Evolutionary conservation across 2,888 invertebrate species (phyloP).

Genomic region (Notodonta dromedarius): DNA sequence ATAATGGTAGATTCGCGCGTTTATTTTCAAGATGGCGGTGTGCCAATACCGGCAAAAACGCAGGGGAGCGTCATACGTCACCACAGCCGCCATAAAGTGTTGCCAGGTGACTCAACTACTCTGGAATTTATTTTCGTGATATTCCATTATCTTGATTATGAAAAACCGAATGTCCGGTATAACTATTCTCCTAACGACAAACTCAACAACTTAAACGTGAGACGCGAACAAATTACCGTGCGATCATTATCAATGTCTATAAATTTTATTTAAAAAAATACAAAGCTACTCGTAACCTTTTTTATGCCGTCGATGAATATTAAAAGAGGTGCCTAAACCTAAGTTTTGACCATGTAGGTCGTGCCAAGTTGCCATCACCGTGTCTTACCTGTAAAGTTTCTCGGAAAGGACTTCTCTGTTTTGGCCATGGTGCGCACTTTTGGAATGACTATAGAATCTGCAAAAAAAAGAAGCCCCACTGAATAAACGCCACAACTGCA

Average conservation of each 20-base stretch:
- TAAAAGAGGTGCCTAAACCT: too few relatives aligned
- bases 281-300: too few relatives aligned
- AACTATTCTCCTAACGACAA: not conserved
- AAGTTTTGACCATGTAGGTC: too few relatives aligned
- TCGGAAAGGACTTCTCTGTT: constrained; percentile 80
- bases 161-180: not conserved
- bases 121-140: constrained; percentile 4
- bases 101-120: constrained; percentile 32
- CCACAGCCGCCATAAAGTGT: constrained; percentile 22
- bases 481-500: constrained; percentile 13
- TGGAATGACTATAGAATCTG: constrained; percentile 68
- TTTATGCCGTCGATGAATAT: too few relatives aligned
- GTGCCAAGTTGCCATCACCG: not conserved
- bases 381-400: constrained; percentile 78
- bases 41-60: constrained; percentile 72
- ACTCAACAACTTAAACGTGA: not conserved
- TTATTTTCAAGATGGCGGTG: constrained; percentile 69
- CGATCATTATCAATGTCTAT: not conserved
- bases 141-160: not conserved
- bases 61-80: constrained; percentile 16
- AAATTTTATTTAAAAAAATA: too few relatives aligned
- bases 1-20: constrained; percentile 43
- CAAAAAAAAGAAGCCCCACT: constrained; percentile 43
- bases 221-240: not conserved
- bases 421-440: constrained; percentile 70